phyloP scores from a whole-genome alignment of 2,888 invertebrate genomes.

The Herminia tarsipennalis region DNA sequence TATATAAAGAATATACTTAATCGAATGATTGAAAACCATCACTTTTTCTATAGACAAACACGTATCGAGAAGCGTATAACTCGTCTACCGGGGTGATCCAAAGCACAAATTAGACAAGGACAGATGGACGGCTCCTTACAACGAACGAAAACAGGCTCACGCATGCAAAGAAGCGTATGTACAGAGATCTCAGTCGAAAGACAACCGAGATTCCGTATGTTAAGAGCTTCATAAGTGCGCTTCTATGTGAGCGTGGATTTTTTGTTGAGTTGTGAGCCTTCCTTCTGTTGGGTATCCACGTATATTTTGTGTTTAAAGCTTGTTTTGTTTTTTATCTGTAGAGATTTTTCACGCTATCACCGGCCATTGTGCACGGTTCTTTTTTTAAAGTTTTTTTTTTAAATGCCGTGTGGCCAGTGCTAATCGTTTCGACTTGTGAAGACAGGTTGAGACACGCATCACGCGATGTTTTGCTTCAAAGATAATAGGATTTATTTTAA shows the following conservation, averaged over 20 bases:
- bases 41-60: slow-evolving; percentile 9
- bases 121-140: too few relatives aligned
- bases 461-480: slow-evolving; percentile 37
- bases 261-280: too few relatives aligned
- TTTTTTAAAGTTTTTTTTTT: slow-evolving; percentile 52
- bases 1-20: not conserved
- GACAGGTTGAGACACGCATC: slow-evolving; percentile 73
- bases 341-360: slow-evolving; percentile 71
- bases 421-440: slow-evolving; percentile 70
- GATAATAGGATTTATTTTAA: slow-evolving; percentile 7
- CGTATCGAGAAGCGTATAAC: slow-evolving; percentile 55
- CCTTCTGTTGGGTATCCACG: too few relatives aligned
- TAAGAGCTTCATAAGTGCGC: too few relatives aligned
- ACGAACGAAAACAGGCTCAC: too few relatives aligned
- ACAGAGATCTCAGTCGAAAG: too few relatives aligned
- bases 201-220: too few relatives aligned
- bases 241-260: too few relatives aligned
- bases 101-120: too few relatives aligned
- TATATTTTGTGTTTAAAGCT: too few relatives aligned
- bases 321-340: slow-evolving; percentile 74
- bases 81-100: slow-evolving; percentile 38
- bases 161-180: too few relatives aligned
- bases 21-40: not conserved
- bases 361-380: slow-evolving; percentile 61
- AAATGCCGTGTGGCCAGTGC: slow-evolving; percentile 43